A percentile compares a stretch with the other conserved stretches of the same genome.
phyloP scores from a whole-genome alignment of 1,140 invertebrate genomes.

The Dendroctonus ponderosae region DNA sequence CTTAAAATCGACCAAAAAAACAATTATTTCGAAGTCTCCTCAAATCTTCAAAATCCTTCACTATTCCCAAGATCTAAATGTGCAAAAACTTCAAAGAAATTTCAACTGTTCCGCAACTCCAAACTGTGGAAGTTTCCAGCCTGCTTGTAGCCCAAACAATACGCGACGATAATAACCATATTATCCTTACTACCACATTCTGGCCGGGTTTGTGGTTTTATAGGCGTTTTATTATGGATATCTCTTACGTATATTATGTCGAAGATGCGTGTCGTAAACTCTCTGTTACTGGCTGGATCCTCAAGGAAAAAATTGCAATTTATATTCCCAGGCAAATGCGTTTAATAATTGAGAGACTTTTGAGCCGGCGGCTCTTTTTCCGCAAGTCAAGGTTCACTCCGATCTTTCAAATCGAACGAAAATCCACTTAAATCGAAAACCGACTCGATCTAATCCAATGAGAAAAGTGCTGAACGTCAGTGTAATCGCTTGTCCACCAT shows the following conservation, averaged over 20 bases:
- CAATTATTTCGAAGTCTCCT: neutral
- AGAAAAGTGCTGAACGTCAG: slow-evolving; percentile 41
- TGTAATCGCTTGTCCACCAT: slow-evolving; percentile 46
- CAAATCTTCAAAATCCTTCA: slow-evolving; percentile 1
- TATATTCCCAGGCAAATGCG: no score
- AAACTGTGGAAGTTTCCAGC: neutral
- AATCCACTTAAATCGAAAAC: neutral
- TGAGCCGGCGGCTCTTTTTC: no score
- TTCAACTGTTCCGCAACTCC: no score
- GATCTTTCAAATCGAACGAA: neutral
- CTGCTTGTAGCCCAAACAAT: neutral
- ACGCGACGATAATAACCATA: slow-evolving; percentile 7
- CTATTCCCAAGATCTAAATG: neutral
- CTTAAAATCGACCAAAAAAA: neutral
- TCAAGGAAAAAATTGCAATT: slow-evolving; percentile 2
- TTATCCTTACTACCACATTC: slow-evolving; percentile 6
- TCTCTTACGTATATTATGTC: slow-evolving; percentile 7
- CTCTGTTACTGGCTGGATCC: neutral
- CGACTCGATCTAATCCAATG: slow-evolving; percentile 38
- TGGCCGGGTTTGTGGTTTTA: slow-evolving; percentile 11
- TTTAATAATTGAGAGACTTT: no score
- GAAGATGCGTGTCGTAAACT: slow-evolving; percentile 1
- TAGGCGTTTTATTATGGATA: slow-evolving; percentile 7
- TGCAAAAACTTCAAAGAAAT: no score
- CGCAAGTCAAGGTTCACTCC: neutral